phyloP scores from a whole-genome alignment of 2,113 vertebrate genomes.

The Eonycteris spelaea region DNA sequence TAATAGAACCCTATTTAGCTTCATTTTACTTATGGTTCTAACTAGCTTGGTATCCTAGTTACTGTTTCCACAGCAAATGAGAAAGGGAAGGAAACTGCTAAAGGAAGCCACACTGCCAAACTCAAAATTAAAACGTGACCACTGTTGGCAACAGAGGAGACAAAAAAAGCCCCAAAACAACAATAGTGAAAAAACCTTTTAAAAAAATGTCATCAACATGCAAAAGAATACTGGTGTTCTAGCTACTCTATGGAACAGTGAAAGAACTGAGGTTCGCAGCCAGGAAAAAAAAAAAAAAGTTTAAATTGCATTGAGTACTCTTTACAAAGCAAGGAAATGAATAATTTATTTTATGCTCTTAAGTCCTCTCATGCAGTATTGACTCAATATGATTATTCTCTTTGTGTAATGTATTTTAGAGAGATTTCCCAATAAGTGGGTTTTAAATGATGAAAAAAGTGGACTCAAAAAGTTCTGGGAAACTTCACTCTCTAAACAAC shows the following conservation, averaged over 20 bases:
- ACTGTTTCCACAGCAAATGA: slow-evolving; percentile 61
- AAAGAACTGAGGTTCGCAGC: not conserved
- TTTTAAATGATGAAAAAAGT: slow-evolving; percentile 39
- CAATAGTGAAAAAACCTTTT: not conserved
- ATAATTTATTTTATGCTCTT: slow-evolving; percentile 58
- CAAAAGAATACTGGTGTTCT: not conserved
- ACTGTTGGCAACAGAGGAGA: not conserved
- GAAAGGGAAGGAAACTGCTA: slow-evolving; percentile 44
- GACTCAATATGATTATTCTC: slow-evolving; percentile 39
- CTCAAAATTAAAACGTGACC: slow-evolving; percentile 39
- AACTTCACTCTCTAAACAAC: slow-evolving; percentile 7
- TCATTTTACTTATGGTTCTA: slow-evolving; percentile 42
- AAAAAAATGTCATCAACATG: not conserved
- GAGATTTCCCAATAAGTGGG: slow-evolving; percentile 34
- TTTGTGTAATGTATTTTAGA: slow-evolving; percentile 38
- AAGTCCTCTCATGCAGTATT: slow-evolving; percentile 23
- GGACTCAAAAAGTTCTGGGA: not conserved
- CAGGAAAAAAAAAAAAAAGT: not conserved
- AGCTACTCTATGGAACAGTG: not conserved
- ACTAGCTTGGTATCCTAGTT: slow-evolving; percentile 49
- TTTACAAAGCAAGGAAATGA: slow-evolving; percentile 42
- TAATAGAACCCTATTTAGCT: not conserved
- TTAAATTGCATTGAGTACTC: not conserved
- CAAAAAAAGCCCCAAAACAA: not conserved
- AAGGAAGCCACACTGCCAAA: slow-evolving; percentile 30